A percentile compares a stretch with the other conserved stretches of the same genome.
phyloP scores from a whole-genome alignment of 2,113 vertebrate genomes.

The Irena cyanogastra region DNA sequence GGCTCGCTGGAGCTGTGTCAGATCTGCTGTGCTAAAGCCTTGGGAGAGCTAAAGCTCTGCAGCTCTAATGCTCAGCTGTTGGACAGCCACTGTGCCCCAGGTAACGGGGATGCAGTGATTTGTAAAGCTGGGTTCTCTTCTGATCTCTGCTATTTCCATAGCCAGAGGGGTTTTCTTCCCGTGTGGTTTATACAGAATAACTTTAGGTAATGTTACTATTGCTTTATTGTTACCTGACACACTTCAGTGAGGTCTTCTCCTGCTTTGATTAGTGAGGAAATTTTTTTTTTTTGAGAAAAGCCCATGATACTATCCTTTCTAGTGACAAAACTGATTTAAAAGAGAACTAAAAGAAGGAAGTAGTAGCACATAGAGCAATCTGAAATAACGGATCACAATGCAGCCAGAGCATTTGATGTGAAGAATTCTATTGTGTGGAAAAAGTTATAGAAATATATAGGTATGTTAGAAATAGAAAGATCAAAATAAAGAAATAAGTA shows the following conservation, averaged over 20 bases:
- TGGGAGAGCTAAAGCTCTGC: neutral
- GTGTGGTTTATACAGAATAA: neutral
- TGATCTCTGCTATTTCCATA: conserved; percentile 2
- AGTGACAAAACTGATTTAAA: conserved; percentile 25
- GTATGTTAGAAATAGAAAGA: neutral
- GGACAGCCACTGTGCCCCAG: neutral
- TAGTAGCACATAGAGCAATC: neutral
- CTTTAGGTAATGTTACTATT: neutral
- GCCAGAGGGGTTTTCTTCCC: neutral
- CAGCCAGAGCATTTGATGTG: neutral
- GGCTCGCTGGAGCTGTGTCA: neutral
- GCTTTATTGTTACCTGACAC: neutral
- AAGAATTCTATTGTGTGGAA: neutral
- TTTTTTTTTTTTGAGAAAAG: neutral
- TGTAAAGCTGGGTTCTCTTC: neutral
- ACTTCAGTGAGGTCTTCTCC: neutral
- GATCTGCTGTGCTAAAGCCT: neutral
- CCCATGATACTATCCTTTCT: neutral
- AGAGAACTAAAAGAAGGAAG: neutral
- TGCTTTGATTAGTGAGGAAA: conserved; percentile 18
- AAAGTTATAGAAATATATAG: neutral
- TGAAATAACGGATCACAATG: neutral
- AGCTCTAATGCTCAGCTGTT: neutral
- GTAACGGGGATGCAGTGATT: neutral
- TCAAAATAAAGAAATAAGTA: neutral